Percentiles rank a stretch among this genome's conserved stretches.
These are phyloP conservation scores for Babyrousa celebensis DNA, from an alignment of 2,797 vertebrate species.

Conservation along the genomic window DNA sequence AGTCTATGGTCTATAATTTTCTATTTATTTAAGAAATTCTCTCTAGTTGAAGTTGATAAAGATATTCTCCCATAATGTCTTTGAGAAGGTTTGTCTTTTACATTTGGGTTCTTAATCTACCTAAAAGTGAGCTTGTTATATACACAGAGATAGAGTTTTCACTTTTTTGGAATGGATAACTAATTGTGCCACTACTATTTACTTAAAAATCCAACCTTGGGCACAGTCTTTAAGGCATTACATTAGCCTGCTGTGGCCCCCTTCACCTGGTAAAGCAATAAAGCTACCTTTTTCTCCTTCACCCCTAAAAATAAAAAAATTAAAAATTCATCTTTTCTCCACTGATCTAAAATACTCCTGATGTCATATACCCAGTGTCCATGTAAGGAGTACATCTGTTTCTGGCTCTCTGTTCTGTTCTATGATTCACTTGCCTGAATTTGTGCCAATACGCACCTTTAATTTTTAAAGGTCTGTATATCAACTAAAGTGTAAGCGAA, in stretches of 20 bases:
- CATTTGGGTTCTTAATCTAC: constrained; percentile 9
- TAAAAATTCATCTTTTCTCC: constrained; percentile 51
- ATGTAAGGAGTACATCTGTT: background rate
- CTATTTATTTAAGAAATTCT: constrained; percentile 56
- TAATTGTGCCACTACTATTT: constrained; percentile 15
- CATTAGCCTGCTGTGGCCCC: too few species aligned
- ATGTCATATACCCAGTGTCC: background rate
- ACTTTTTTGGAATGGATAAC: constrained; percentile 11
- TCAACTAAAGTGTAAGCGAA: constrained; percentile 46
- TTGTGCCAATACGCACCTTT: background rate
- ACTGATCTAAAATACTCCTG: background rate
- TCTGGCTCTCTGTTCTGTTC: background rate
- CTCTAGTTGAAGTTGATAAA: constrained; percentile 42
- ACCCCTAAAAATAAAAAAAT: too few species aligned
- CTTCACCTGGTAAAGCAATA: too few species aligned
- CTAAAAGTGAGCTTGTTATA: constrained; percentile 44
- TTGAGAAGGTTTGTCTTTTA: constrained; percentile 49
- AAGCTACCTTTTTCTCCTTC: too few species aligned
- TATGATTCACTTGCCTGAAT: background rate
- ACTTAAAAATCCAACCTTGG: too few species aligned
- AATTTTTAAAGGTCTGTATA: constrained; percentile 61
- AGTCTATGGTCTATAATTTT: constrained; percentile 1
- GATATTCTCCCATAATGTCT: background rate
- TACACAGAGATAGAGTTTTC: constrained; percentile 1
- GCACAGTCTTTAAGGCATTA: too few species aligned